Evolutionary conservation across 2,113 vertebrate genomes (phyloP).

Genomic region (Scalopus aquaticus): DNA sequence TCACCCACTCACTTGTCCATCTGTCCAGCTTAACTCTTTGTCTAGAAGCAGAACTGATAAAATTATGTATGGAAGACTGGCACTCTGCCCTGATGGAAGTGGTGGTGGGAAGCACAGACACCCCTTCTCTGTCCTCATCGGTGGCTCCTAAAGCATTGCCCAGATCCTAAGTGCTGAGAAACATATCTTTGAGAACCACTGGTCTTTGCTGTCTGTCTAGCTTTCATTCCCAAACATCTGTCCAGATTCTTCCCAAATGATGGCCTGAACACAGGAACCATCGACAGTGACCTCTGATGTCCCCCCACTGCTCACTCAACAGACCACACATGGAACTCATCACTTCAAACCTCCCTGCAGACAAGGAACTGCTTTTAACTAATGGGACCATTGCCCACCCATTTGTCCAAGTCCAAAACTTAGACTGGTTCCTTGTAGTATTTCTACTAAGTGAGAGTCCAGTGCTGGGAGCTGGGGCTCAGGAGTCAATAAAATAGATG

Average conservation of each 20-base stretch:
- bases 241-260: background rate
- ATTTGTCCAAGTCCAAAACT: background rate
- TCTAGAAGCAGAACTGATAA: background rate
- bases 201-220: background rate
- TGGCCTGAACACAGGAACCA: background rate
- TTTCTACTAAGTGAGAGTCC: background rate
- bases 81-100: background rate
- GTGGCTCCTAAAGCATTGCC: background rate
- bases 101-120: fast-evolving
- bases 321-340: background rate
- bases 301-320: background rate
- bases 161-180: background rate
- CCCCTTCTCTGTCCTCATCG: background rate
- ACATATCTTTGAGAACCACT: background rate
- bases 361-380: background rate
- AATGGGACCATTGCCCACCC: background rate
- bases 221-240: background rate
- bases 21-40: background rate
- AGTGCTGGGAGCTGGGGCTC: background rate
- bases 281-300: too few species aligned
- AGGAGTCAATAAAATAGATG: background rate
- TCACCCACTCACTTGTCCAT: background rate
- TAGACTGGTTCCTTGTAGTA: background rate
- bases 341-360: background rate
- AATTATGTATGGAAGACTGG: background rate